Evolutionary conservation across 2,888 invertebrate genomes (phyloP), one percentile per base, ranked within the genome.

Genomic region (Erebia epiphron): DNA sequence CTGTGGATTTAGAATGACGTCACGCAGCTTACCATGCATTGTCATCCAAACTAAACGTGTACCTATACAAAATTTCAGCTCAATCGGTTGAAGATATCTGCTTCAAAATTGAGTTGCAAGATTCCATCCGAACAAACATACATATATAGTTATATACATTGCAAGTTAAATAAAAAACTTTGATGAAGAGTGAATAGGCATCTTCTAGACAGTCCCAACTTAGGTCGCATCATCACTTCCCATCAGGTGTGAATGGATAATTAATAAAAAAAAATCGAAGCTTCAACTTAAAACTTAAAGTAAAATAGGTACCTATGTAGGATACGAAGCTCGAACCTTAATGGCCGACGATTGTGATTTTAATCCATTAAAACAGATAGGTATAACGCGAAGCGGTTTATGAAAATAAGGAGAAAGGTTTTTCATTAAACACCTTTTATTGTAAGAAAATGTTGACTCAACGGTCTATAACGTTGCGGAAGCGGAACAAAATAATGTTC

Each of bases 251-350:
- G 7, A 35, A 7, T 35, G 35, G 7, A 35, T n/a, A 35, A 26
- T 3, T 7, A n/a, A n/a, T 0, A 35, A 52, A 35, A 35, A 41
- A 52, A 26, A 11, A 54, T 54, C 16, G 52, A 16, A 54, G 52
- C 52, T 16, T 13, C 13, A 2, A 1, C 54, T 76, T 79, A n/a
- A n/a, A n/a, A n/a, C n/a, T 79, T 78, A 78, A n/a, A n/a, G 75
- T 74, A 72, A 74, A 77, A 35, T 7, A n/a, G n/a, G n/a, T n/a
- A n/a, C n/a, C n/a, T 35, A 7, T 35, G 26, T n/a, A 3, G 3
- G 35, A 76, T 76, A 75, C 77, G 67, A 70, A 70, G 78, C 78
- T 79, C 74, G 75, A 76, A 76, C 75, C 73, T 70, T 75, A 52
- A 77, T 35, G 35, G 13, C 75, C 74, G 69, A 69, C 71, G 72